Conservation (phyloP, 1,140 invertebrate genomes). For the Macrotrachela quadricornifera region DNA sequence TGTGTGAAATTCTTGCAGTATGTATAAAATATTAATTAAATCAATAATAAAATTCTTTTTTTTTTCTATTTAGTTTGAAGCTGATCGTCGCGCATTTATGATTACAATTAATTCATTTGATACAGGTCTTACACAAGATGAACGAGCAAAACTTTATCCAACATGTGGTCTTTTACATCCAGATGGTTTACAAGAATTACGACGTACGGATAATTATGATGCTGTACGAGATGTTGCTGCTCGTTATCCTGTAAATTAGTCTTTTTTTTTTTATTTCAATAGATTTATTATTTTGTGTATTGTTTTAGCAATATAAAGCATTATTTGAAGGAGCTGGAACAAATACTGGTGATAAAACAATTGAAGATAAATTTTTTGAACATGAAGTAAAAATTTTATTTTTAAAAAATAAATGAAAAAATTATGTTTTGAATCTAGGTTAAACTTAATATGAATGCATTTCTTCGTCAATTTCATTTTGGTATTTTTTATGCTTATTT, state of each 20-base stretch:
- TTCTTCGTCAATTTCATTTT: conserved; percentile 97
- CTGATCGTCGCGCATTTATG: conserved; percentile 91
- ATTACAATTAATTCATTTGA: conserved; percentile 99
- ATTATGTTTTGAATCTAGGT: too few species aligned
- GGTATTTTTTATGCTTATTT: conserved; percentile 97
- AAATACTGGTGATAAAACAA: conserved; percentile 84
- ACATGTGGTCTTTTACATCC: conserved; percentile 88
- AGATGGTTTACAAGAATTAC: conserved; percentile 77
- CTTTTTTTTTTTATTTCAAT: background rate
- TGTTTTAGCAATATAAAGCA: too few species aligned
- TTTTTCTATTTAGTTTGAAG: conserved; percentile 83
- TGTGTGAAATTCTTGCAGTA: conserved; percentile 97
- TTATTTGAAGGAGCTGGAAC: conserved; percentile 39
- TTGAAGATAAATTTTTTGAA: conserved; percentile 99
- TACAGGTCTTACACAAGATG: conserved; percentile 93
- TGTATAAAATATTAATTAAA: conserved; percentile 28
- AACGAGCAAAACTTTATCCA: conserved; percentile 87
- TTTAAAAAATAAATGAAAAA: too few species aligned
- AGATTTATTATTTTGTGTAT: conserved; percentile 34
- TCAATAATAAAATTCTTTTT: conserved; percentile 11
- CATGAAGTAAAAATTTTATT: conserved; percentile 50
- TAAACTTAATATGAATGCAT: conserved; percentile 71
- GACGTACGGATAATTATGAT: conserved; percentile 95
- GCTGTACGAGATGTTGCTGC: conserved; percentile 96
- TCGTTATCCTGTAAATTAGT: conserved; percentile 55